Base-by-base conservation (phyloP, 2,888 invertebrate species). In the Lepidochrysops patricia region DNA sequence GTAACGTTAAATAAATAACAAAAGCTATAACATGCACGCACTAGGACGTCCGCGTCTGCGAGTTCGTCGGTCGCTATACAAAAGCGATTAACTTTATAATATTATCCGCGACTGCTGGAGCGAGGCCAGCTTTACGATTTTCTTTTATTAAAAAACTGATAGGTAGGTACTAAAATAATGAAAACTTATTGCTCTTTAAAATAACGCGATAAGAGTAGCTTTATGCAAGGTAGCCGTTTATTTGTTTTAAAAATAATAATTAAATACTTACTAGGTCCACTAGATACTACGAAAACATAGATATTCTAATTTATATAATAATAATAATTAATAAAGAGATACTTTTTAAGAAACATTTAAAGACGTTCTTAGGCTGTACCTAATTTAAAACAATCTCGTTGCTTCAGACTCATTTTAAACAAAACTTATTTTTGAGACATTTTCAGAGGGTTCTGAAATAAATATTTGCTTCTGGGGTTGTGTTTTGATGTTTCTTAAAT, bases 81-180 rank as follows among this genome's bases (percentile, higher is more conserved):
- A 75, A 72, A 73, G 71, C 75, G 77, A 79, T 81, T 76, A 77
- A 79, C 77, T 74, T 32, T 26, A 52, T 69, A n/a, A n/a, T n/a
- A 74, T 76, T 82, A 82, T 76, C 77, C 73, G 73, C 73, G 68
- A 69, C 63, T 60, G 68, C 67, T 85, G 86, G 85, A 80, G 62
- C 61, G 60, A 26, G 57, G 82, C 86, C 85, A 85, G 80, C 75
- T 32, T 43, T n/a, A 32, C 58, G 34, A 50, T 50, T 58, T 50
- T 50, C 32, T 52, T 52, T 34, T 26, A 13, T 35, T 50, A 15
- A 49, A 34, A 52, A 59, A 52, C 50, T 27, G 48, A 59, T 34
- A n/a, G n/a, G n/a, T n/a, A n/a, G n/a, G n/a, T n/a, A 32, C 32
- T 50, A 25, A 49, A 32, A 32, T 50, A 58, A 25, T 49, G 13